Evolutionary conservation across 2,888 invertebrate genomes (phyloP).

Genomic region (Aporophyla nigra): DNA sequence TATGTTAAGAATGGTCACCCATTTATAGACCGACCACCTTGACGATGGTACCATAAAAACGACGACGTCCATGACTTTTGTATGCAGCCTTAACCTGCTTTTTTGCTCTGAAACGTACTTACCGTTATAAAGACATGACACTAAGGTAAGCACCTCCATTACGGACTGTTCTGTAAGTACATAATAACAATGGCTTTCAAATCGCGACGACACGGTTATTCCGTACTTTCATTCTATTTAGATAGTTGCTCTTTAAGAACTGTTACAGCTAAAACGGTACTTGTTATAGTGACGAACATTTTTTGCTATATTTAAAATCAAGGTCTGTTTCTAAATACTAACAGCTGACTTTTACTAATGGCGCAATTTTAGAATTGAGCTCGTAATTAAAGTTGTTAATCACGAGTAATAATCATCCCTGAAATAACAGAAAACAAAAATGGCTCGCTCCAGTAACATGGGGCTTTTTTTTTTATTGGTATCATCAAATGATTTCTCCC

Average conservation of each 20-base stretch:
- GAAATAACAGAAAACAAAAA: no score
- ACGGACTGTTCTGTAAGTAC: neutral
- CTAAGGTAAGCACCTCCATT: slow-evolving; percentile 10
- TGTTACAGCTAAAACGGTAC: slow-evolving; percentile 29
- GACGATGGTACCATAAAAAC: slow-evolving; percentile 3
- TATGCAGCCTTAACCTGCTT: slow-evolving; percentile 21
- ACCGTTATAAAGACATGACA: slow-evolving; percentile 36
- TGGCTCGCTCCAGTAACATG: no score
- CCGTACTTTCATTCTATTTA: slow-evolving; percentile 26
- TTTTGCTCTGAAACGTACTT: slow-evolving; percentile 1
- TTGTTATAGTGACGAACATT: neutral
- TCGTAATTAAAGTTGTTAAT: neutral
- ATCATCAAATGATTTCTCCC: no score
- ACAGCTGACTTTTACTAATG: neutral
- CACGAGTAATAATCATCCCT: neutral
- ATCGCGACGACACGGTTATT: neutral
- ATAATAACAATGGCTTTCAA: slow-evolving; percentile 22
- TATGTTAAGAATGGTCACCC: neutral
- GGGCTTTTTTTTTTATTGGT: no score
- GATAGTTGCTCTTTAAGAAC: neutral
- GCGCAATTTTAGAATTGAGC: neutral
- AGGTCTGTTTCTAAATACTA: neutral
- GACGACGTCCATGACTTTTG: neutral
- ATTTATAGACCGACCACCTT: neutral
- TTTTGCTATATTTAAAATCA: neutral